phyloP scores from a whole-genome alignment of 2,888 invertebrate species.

The Chrysolina oricalcia region DNA sequence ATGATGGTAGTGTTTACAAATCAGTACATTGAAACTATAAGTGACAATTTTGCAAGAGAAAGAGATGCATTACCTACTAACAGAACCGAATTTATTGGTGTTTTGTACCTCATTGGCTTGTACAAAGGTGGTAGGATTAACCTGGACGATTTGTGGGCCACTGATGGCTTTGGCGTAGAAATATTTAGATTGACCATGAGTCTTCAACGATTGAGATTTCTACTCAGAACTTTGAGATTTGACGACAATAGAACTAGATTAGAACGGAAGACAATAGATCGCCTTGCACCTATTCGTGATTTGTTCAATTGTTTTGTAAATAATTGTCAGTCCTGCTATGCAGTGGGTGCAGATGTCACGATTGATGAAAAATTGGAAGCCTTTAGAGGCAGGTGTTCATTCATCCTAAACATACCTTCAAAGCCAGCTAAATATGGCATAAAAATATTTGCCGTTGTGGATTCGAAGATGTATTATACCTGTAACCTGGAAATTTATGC shows the following conservation, averaged over 20 bases:
- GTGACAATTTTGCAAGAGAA: background rate
- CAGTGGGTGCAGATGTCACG: background rate
- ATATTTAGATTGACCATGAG: conserved; percentile 45
- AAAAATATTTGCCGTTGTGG: conserved; percentile 56
- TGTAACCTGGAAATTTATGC: conserved; percentile 51
- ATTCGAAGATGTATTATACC: conserved; percentile 53
- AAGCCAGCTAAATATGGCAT: conserved; percentile 60
- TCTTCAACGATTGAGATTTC: conserved; percentile 55
- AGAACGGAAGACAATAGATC: conserved; percentile 44
- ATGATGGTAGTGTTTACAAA: no score
- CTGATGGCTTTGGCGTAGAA: background rate
- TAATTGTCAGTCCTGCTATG: conserved; percentile 14
- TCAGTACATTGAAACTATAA: no score
- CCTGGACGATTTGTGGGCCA: background rate
- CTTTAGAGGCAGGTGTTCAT: no score
- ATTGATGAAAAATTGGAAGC: conserved; percentile 56
- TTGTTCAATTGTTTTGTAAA: conserved; percentile 51
- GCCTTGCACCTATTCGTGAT: conserved; percentile 56
- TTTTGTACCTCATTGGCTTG: background rate
- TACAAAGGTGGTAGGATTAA: background rate
- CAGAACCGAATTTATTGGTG: background rate
- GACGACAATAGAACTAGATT: conserved; percentile 49
- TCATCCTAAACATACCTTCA: conserved; percentile 59
- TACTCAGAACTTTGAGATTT: conserved; percentile 54
- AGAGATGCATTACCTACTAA: background rate